A percentile compares a stretch with the other conserved stretches of the same genome.
Conservation (phyloP, 2,113 vertebrate genomes). For the Mus pahari region DNA sequence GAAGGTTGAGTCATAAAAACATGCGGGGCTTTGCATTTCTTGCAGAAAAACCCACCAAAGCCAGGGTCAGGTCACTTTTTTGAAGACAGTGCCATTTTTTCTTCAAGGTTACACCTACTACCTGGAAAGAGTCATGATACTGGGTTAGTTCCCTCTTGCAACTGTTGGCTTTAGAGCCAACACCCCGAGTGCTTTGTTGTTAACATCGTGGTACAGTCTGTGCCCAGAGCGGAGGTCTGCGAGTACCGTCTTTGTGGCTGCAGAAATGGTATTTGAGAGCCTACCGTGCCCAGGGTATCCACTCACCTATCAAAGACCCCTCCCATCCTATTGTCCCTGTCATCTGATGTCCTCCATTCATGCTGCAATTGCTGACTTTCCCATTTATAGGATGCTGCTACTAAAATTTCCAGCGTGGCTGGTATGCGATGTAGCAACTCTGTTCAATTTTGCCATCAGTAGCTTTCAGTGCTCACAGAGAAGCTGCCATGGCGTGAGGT, state of each 20-base stretch:
- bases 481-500: not conserved
- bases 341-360: not conserved
- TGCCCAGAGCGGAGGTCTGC: constrained; percentile 11
- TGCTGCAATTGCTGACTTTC: constrained; percentile 49
- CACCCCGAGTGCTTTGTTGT: not conserved
- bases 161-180: constrained; percentile 65
- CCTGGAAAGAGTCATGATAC: constrained; percentile 92
- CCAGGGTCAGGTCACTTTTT: constrained; percentile 93
- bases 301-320: constrained; percentile 53
- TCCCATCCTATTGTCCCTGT: not conserved
- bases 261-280: not conserved
- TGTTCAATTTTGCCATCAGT: constrained; percentile 14
- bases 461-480: constrained; percentile 16
- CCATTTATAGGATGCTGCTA: not conserved
- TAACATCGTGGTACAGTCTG: not conserved
- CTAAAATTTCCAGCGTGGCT: constrained; percentile 38
- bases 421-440: constrained; percentile 8
- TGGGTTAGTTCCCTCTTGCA: constrained; percentile 86
- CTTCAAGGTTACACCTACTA: constrained; percentile 94
- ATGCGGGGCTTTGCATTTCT: constrained; percentile 90
- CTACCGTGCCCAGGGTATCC: not conserved
- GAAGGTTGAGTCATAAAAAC: constrained; percentile 87
- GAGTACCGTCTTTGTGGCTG: not conserved
- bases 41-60: constrained; percentile 92
- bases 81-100: constrained; percentile 93